Percentiles rank a stretch among this genome's conserved stretches.
Evolutionary conservation across 2,797 vertebrate species (phyloP).

Genomic region (Darevskia nairensis): DNA sequence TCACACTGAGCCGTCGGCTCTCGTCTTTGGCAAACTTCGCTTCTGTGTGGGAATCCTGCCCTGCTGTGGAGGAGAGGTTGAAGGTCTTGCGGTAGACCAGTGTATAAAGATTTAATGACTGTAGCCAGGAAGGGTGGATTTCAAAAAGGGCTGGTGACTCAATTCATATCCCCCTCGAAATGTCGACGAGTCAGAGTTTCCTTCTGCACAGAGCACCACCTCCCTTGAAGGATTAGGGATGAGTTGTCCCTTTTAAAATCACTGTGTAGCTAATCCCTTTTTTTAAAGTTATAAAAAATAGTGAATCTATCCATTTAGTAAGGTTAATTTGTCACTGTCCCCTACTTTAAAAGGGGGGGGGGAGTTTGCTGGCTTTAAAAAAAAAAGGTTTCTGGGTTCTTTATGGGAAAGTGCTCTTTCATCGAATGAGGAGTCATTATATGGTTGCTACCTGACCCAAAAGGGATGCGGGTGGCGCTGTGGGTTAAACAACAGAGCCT

Average conservation of each 20-base stretch:
- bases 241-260: background rate
- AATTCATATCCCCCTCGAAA: background rate
- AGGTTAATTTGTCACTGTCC: background rate
- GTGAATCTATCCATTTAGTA: background rate
- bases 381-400: background rate
- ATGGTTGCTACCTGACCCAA: no score
- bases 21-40: background rate
- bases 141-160: slow-evolving; percentile 15
- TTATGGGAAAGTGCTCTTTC: background rate
- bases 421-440: no score
- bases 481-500: no score
- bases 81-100: background rate
- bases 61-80: slow-evolving; percentile 27
- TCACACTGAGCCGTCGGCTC: background rate
- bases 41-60: slow-evolving; percentile 30
- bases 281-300: background rate
- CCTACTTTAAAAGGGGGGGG: background rate
- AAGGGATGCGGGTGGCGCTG: no score
- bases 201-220: background rate
- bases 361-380: background rate
- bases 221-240: background rate
- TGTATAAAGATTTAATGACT: slow-evolving; percentile 7
- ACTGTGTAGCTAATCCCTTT: background rate
- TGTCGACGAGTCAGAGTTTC: background rate
- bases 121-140: slow-evolving; percentile 11